Evolutionary conservation across 2,888 invertebrate species (phyloP), one percentile per base, ranked within the genome.

Genomic region (Dichetophora obliterata): DNA sequence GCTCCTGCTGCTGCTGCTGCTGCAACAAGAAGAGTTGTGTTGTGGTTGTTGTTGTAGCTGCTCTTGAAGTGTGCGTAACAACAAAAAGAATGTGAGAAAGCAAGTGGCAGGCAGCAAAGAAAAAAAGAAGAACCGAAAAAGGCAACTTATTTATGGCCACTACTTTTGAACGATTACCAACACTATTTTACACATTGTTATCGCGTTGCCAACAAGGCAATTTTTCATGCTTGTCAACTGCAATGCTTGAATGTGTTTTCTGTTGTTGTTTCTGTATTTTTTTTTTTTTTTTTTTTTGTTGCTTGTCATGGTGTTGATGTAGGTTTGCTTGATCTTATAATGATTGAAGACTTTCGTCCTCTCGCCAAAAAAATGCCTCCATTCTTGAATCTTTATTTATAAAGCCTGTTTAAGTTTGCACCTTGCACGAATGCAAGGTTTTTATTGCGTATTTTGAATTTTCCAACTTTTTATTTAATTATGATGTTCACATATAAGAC

Each of bases 81-180:
- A 34, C 52, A 52, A 70, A n/a, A 69, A 52, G 9, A 48, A 66
- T 11, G 22, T 22, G 14, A 66, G 24, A n/a, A 69, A 69, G 31
- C 11, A 65, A 3, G 24, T 37, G 27, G 27, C 9, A 27, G 4
- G 27, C 11, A 27, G 1, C 14, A 14, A 3, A 27, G 3, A 14
- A 59, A 59, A 19, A 2, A 59, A 24, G n/a, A n/a, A 59, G 5
- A 54, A 2, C 11, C 57, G 19, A 57, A 19, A 57, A 19, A n/a
- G 24, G 11, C 65, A 31, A 65, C 31, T 37, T 19, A 65, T 59
- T 37, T 34, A 66, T 34, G 37, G 43, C 37, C 34, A 16, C 43
- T 66, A 34, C 16, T 34, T 27, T 37, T 66, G 66, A 22, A 34
- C 19, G 22, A 37, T 22, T 66, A 34, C 19, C 16, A 37, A 22